phyloP scores from a whole-genome alignment of 1,140 invertebrate genomes.

The Ostrea edulis region DNA sequence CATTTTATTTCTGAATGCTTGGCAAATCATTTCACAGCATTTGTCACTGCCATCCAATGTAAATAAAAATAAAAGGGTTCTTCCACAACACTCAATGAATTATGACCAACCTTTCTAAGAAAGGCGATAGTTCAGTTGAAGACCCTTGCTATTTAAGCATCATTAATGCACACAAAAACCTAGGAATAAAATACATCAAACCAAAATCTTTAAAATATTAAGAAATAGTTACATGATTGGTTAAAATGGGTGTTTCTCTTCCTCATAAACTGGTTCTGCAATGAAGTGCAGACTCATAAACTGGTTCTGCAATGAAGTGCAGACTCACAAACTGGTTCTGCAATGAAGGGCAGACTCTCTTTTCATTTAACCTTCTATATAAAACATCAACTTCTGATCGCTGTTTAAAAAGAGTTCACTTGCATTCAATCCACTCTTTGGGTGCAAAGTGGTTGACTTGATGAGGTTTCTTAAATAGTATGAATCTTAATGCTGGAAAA shows the following conservation, averaged over 20 bases:
- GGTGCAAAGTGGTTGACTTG: slow-evolving; percentile 18
- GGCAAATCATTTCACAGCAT: background rate
- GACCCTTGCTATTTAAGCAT: background rate
- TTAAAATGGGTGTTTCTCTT: slow-evolving; percentile 7
- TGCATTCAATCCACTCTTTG: slow-evolving; percentile 34
- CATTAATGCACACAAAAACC: slow-evolving; percentile 14
- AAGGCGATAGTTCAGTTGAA: background rate
- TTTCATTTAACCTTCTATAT: background rate
- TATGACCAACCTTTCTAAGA: slow-evolving; percentile 25
- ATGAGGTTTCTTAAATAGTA: slow-evolving; percentile 33
- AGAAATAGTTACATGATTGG: slow-evolving; percentile 28
- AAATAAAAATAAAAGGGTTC: slow-evolving; percentile 12
- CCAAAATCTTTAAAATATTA: slow-evolving; percentile 33
- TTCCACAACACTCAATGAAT: background rate
- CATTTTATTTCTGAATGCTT: slow-evolving; percentile 31
- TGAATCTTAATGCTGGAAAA: slow-evolving; percentile 41
- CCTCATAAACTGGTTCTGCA: background rate
- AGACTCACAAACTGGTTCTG: background rate
- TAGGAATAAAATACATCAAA: slow-evolving; percentile 32
- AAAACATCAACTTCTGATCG: slow-evolving; percentile 20
- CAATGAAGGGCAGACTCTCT: background rate
- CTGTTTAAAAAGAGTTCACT: slow-evolving; percentile 17
- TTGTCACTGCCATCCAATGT: background rate
- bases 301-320: slow-evolving; percentile 3
- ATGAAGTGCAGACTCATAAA: background rate